A percentile compares a stretch with the other conserved stretches of the same genome.
These are phyloP conservation scores for Cheilosia soror DNA, from an alignment of 2,888 invertebrate genomes.

Conservation along the genomic window DNA sequence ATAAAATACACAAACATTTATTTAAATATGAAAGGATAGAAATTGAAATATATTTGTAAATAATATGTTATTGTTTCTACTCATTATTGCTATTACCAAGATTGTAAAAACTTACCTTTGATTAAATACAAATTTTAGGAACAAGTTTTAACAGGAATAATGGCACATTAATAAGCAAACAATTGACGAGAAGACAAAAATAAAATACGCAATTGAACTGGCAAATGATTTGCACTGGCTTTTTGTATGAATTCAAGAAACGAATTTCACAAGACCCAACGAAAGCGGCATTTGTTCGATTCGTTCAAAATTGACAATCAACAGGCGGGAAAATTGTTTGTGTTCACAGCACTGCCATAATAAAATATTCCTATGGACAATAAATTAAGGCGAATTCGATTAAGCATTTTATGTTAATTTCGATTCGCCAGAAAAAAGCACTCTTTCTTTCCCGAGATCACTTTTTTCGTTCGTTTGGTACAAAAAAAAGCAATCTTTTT, in stretches of 20 bases:
- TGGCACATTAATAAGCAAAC: neutral
- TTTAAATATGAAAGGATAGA: too few species aligned
- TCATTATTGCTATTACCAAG: neutral
- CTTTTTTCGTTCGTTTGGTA: too few species aligned
- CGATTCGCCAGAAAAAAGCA: too few species aligned
- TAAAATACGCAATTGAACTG: neutral
- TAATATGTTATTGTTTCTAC: too few species aligned
- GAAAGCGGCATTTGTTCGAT: conserved; percentile 37
- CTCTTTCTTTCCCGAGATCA: too few species aligned
- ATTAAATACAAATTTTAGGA: conserved; percentile 1
- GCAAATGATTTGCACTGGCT: conserved; percentile 6
- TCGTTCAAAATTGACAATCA: conserved; percentile 16
- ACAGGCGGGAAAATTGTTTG: conserved; percentile 31
- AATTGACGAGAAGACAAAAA: neutral
- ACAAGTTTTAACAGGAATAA: conserved; percentile 27
- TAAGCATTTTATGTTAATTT: too few species aligned
- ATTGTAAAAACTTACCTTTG: neutral
- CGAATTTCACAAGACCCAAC: conserved; percentile 43
- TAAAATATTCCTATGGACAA: neutral
- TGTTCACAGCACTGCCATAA: conserved; percentile 22
- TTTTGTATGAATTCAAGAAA: neutral
- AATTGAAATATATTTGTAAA: too few species aligned
- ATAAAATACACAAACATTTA: too few species aligned
- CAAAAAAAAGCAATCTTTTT: too few species aligned
- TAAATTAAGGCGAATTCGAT: too few species aligned